Conservation (phyloP, 2,797 vertebrate species). For the Pachyuromys duprasi region DNA sequence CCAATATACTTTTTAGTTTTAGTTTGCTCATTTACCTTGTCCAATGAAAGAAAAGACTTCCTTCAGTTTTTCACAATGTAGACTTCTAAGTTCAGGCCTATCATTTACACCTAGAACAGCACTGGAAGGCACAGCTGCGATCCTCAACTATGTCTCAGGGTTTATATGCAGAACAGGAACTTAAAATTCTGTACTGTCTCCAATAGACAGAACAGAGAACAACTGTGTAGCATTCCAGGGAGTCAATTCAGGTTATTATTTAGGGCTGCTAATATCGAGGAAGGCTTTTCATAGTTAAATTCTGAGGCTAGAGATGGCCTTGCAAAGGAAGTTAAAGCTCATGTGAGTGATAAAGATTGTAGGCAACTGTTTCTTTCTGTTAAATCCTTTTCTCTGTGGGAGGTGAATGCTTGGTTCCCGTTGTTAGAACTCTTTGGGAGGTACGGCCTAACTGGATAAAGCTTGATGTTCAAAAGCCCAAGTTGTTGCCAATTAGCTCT, state of each 20-base stretch:
- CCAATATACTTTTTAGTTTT: background rate
- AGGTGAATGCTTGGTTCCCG: background rate
- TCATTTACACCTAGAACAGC: background rate
- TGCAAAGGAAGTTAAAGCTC: background rate
- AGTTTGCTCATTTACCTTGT: constrained; percentile 32
- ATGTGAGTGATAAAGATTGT: background rate
- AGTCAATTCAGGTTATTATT: background rate
- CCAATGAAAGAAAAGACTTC: background rate
- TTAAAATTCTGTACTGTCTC: constrained; percentile 4
- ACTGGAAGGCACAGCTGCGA: background rate
- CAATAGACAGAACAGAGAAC: background rate
- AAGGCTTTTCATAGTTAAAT: background rate
- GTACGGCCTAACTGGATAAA: background rate
- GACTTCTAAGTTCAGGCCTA: background rate
- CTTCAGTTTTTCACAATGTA: constrained; percentile 29
- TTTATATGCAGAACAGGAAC: background rate
- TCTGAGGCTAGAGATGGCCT: background rate
- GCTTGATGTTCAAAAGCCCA: background rate
- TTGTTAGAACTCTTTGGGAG: background rate
- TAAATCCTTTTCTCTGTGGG: background rate
- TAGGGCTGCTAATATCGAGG: background rate
- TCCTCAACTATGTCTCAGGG: constrained; percentile 36
- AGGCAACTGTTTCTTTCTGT: background rate
- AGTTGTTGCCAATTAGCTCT: background rate
- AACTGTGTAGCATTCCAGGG: background rate